Percentiles rank a stretch among this genome's conserved stretches.
Evolutionary conservation across 2,113 vertebrate species (phyloP).

Genomic region (Vombatus ursinus): DNA sequence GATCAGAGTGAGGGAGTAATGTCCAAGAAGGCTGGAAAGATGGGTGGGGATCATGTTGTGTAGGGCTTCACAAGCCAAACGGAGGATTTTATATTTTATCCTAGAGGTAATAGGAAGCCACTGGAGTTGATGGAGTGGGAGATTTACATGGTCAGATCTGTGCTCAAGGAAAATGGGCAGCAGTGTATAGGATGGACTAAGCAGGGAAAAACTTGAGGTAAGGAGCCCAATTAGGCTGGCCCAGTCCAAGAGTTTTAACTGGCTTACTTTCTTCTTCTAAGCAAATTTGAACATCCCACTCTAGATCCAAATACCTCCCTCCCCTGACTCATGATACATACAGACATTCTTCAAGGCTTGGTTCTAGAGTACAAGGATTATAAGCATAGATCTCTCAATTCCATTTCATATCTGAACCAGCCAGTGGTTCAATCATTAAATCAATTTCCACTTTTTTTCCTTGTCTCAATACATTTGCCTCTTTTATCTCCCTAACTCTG

Average conservation of each 20-base stretch:
- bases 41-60: background rate
- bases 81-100: background rate
- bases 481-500: constrained; percentile 9
- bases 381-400: background rate
- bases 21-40: background rate
- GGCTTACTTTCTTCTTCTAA: background rate
- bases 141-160: background rate
- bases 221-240: background rate
- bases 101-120: background rate
- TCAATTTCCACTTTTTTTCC: background rate
- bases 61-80: background rate
- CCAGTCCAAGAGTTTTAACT: background rate
- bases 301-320: background rate
- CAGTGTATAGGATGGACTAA: background rate
- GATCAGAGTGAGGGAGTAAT: background rate
- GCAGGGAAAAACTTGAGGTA: background rate
- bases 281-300: background rate
- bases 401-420: background rate
- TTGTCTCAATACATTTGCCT: background rate
- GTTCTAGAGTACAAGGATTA: background rate
- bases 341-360: background rate
- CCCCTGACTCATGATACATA: background rate
- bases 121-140: background rate
- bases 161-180: background rate
- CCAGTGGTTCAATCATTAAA: background rate